A percentile compares a stretch with the other conserved stretches of the same genome.
phyloP scores from a whole-genome alignment of 2,797 vertebrate species.

The Cygnus olor region DNA sequence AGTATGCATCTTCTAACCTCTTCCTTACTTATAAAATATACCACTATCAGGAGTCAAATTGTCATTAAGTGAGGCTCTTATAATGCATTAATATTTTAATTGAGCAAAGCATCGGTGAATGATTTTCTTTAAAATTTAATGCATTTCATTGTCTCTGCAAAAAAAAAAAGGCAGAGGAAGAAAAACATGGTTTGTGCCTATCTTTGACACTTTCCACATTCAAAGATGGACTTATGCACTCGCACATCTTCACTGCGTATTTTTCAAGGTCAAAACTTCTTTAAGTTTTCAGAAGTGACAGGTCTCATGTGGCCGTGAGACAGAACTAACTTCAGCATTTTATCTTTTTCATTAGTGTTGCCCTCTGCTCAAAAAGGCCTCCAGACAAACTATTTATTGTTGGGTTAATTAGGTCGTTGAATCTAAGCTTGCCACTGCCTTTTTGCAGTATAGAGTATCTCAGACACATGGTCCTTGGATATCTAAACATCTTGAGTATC shows the following conservation, averaged over 20 bases:
- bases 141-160: not conserved
- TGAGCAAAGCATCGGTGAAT: not conserved
- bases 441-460: not conserved
- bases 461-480: not conserved
- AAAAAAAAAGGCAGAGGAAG: not conserved
- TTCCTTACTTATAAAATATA: not conserved
- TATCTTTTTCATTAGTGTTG: not conserved
- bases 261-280: not conserved
- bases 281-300: not conserved
- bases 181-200: not conserved
- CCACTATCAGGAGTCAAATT: not conserved
- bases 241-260: not conserved
- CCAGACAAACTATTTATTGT: constrained; percentile 30
- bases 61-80: not conserved
- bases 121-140: not conserved
- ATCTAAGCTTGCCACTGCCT: constrained; percentile 1
- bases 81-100: not conserved
- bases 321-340: not conserved
- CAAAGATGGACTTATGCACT: not conserved
- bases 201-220: not conserved
- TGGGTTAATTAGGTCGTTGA: constrained; percentile 23
- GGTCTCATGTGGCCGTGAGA: not conserved
- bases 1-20: not conserved
- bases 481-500: not conserved
- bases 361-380: not conserved